Conservation (phyloP, 2,888 invertebrate genomes). For the Silvanus unidentatus region DNA sequence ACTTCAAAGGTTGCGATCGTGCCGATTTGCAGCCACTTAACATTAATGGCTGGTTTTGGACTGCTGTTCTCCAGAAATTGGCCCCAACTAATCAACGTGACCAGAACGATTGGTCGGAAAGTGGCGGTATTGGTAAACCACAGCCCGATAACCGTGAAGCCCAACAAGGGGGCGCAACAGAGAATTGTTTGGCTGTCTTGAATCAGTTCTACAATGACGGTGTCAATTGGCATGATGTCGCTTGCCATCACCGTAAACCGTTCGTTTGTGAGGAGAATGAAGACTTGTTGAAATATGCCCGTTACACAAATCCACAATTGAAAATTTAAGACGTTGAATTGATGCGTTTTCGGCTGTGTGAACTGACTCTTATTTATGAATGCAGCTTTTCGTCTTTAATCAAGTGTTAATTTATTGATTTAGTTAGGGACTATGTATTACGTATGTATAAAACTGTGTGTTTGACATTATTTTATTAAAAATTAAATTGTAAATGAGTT, state of each 20-base stretch:
- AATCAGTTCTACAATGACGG: slow-evolving; percentile 91
- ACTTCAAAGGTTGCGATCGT: slow-evolving; percentile 85
- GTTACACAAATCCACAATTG: slow-evolving; percentile 63
- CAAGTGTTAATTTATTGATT: slow-evolving; percentile 12
- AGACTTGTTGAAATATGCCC: slow-evolving; percentile 74
- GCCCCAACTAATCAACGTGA: slow-evolving; percentile 75
- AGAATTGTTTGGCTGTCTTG: slow-evolving; percentile 78
- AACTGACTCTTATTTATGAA: slow-evolving; percentile 18
- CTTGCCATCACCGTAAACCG: slow-evolving; percentile 84
- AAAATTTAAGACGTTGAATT: slow-evolving; percentile 52
- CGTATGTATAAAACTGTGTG: no score
- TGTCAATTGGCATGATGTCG: slow-evolving; percentile 87
- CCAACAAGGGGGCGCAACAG: slow-evolving; percentile 75
- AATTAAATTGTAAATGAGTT: no score
- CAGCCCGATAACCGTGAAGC: slow-evolving; percentile 84
- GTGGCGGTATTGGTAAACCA: slow-evolving; percentile 77
- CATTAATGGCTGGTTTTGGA: slow-evolving; percentile 91
- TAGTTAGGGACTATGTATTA: slow-evolving; percentile 5
- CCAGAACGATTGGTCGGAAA: slow-evolving; percentile 85
- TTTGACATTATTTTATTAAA: no score
- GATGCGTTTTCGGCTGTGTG: slow-evolving; percentile 11
- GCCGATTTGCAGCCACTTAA: slow-evolving; percentile 75
- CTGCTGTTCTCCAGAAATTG: slow-evolving; percentile 77
- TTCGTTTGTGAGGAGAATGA: slow-evolving; percentile 87
- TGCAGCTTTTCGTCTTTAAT: slow-evolving; percentile 1